These are phyloP conservation scores for Galemys pyrenaicus DNA, from an alignment of 2,113 vertebrate species.

Conservation along the genomic window DNA sequence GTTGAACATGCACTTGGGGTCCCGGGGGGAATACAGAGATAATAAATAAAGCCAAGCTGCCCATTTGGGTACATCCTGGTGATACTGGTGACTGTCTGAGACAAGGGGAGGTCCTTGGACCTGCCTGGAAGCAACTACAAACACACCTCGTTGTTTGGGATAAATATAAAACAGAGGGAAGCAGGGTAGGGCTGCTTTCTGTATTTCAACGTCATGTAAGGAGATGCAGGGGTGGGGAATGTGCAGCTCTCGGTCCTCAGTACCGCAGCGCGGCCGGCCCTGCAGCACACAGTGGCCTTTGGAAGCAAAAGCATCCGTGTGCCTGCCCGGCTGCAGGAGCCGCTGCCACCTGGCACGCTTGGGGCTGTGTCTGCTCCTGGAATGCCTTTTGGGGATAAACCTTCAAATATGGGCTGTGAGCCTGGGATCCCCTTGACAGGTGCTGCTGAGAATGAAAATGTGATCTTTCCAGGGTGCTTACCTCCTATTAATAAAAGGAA, in stretches of 20 bases:
- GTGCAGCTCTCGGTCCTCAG: accelerated
- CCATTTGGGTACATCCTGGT: accelerated
- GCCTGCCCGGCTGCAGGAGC: not conserved
- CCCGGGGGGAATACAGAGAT: too few species aligned
- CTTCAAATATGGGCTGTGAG: slow-evolving; percentile 36
- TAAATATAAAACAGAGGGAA: not conserved
- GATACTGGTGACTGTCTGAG: accelerated
- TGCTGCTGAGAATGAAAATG: slow-evolving; percentile 58
- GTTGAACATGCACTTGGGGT: not conserved
- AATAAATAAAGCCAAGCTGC: not conserved
- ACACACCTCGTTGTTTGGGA: not conserved
- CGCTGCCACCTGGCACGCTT: not conserved
- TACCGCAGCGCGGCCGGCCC: not conserved
- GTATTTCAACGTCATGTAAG: not conserved
- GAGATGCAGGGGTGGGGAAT: accelerated
- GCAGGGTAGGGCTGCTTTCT: not conserved
- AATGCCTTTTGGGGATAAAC: slow-evolving; percentile 32
- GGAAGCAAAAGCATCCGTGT: accelerated
- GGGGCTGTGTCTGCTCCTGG: not conserved
- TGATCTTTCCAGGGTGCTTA: slow-evolving; percentile 69
- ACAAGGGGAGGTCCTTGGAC: not conserved
- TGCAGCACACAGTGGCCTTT: accelerated
- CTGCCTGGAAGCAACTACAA: too few species aligned
- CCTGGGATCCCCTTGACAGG: slow-evolving; percentile 67
- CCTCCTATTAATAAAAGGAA: slow-evolving; percentile 72